These are phyloP conservation scores for Pyrochroa serraticornis DNA, from an alignment of 2,888 invertebrate genomes.

Conservation along the genomic window DNA sequence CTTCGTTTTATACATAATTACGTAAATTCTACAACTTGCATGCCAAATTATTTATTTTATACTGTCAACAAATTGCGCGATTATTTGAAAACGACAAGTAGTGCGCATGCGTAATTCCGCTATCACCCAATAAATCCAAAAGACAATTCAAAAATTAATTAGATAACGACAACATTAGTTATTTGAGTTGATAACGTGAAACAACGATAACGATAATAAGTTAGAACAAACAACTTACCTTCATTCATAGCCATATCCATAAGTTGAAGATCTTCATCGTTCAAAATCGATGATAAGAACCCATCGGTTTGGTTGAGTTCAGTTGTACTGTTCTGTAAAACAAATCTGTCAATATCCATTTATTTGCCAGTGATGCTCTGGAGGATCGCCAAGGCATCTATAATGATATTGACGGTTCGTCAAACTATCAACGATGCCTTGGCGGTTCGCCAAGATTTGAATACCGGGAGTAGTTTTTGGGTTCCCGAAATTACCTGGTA, in stretches of 20 bases:
- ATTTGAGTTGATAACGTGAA: slow-evolving; percentile 5
- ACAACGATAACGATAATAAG: slow-evolving; percentile 4
- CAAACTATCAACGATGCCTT: no score
- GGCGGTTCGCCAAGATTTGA: background rate
- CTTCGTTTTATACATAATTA: slow-evolving; percentile 25
- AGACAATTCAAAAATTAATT: background rate
- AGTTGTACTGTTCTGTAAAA: slow-evolving; percentile 64
- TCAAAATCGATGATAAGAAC: slow-evolving; percentile 84
- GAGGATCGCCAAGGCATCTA: no score
- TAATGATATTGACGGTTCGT: no score
- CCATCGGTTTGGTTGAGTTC: slow-evolving; percentile 81
- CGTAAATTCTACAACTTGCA: slow-evolving; percentile 22
- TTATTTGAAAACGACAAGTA: slow-evolving; percentile 6
- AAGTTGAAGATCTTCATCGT: slow-evolving; percentile 86
- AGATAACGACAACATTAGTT: background rate
- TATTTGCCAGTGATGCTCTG: no score
- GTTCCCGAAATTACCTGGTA: slow-evolving; percentile 70
- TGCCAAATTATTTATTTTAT: slow-evolving; percentile 16
- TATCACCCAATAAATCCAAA: no score
- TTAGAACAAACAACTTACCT: slow-evolving; percentile 63
- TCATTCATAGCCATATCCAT: slow-evolving; percentile 93
- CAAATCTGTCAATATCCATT: background rate
- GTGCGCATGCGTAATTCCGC: no score
- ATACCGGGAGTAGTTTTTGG: background rate
- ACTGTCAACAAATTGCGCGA: slow-evolving; percentile 10